Conservation (phyloP, 1,140 invertebrate genomes). For the Chironomus tepperi region DNA sequence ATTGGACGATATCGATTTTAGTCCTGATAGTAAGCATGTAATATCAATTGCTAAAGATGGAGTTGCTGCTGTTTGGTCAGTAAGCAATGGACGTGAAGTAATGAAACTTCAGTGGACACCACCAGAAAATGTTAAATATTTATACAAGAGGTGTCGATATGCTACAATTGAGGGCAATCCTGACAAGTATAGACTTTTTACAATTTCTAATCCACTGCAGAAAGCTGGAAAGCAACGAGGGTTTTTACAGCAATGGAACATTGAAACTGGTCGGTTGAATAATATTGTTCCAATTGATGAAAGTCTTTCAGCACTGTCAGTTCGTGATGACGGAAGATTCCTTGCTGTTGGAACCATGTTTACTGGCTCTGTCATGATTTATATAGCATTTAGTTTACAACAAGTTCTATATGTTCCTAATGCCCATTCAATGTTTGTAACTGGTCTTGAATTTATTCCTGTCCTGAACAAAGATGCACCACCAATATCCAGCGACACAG, state of each 20-base stretch:
- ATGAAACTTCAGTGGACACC: constrained; percentile 65
- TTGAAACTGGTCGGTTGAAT: constrained; percentile 45
- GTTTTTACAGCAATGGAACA: constrained; percentile 64
- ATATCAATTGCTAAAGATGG: constrained; percentile 85
- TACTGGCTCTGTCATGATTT: constrained; percentile 81
- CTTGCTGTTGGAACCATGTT: constrained; percentile 89
- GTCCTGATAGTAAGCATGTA: constrained; percentile 61
- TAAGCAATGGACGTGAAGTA: constrained; percentile 51
- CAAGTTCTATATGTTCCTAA: constrained; percentile 67
- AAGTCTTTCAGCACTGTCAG: constrained; percentile 73
- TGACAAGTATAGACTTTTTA: constrained; percentile 62
- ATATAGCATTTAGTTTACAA: constrained; percentile 84
- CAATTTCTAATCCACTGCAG: constrained; percentile 67
- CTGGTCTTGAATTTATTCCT: constrained; percentile 82
- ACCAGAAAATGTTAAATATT: constrained; percentile 63
- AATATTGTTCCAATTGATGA: constrained; percentile 55
- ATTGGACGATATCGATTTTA: constrained; percentile 88
- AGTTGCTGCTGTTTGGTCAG: constrained; percentile 69
- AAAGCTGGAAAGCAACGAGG: constrained; percentile 59
- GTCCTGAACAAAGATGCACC: constrained; percentile 51
- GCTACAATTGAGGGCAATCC: constrained; percentile 57
- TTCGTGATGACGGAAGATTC: constrained; percentile 84
- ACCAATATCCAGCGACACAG: constrained; percentile 58
- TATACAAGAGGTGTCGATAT: constrained; percentile 75
- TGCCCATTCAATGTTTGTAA: constrained; percentile 91